Conservation (phyloP, 2,888 invertebrate genomes). For the Drosophila hawaiiensis region DNA sequence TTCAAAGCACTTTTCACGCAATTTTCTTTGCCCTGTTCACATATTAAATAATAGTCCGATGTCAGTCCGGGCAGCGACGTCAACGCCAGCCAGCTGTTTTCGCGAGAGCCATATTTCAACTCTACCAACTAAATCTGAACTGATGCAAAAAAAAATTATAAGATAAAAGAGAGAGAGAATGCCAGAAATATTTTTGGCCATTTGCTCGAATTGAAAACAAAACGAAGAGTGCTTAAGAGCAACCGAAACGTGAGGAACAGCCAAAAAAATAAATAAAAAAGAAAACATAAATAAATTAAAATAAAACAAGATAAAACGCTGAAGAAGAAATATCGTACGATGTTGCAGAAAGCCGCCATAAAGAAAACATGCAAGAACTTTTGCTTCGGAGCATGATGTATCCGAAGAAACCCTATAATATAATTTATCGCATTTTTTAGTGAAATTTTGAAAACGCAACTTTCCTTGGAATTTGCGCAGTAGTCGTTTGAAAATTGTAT, state of each 20-base stretch:
- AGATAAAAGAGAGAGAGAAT: constrained; percentile 10
- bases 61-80: constrained; percentile 21
- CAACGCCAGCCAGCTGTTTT: constrained; percentile 44
- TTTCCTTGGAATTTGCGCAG: too few relatives aligned
- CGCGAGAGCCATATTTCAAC: constrained; percentile 30
- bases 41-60: constrained; percentile 47
- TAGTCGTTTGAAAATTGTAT: not conserved
- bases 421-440: too few relatives aligned
- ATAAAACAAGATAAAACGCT: not conserved
- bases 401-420: constrained; percentile 12
- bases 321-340: constrained; percentile 72
- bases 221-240: constrained; percentile 48
- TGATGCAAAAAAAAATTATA: constrained; percentile 15
- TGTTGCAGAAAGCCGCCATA: constrained; percentile 63
- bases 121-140: constrained; percentile 32
- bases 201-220: constrained; percentile 30
- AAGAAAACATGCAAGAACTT: constrained; percentile 40
- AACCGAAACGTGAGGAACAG: constrained; percentile 58
- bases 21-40: constrained; percentile 3
- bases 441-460: not conserved
- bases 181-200: constrained; percentile 52
- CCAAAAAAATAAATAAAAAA: not conserved
- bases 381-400: constrained; percentile 2
- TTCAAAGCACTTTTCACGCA: constrained; percentile 12
- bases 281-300: constrained; percentile 8